These are phyloP conservation scores for Synergus japonicus DNA, from an alignment of 2,888 invertebrate genomes.

Conservation along the genomic window DNA sequence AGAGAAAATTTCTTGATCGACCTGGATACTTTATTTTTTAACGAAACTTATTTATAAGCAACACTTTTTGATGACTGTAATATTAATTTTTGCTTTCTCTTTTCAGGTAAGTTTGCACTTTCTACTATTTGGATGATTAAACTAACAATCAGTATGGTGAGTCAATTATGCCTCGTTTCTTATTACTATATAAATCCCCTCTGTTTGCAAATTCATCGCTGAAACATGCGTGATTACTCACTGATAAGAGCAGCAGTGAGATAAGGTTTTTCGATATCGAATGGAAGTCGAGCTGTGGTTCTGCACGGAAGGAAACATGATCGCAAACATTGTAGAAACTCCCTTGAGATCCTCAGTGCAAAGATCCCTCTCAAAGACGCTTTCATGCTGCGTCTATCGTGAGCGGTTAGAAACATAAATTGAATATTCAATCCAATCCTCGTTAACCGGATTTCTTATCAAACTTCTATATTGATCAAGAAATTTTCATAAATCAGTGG, in stretches of 20 bases:
- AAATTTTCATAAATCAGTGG: slow-evolving; percentile 12
- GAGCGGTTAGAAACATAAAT: slow-evolving; percentile 13
- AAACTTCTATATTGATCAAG: slow-evolving; percentile 14
- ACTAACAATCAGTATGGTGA: background rate
- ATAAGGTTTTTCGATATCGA: slow-evolving; percentile 27
- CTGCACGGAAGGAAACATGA: slow-evolving; percentile 19
- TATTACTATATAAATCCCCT: background rate
- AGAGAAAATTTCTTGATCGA: slow-evolving; percentile 18
- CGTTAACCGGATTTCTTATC: slow-evolving; percentile 20
- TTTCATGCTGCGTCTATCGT: background rate
- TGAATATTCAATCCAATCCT: background rate
- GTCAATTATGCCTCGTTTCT: slow-evolving; percentile 31
- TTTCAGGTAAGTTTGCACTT: slow-evolving; percentile 9
- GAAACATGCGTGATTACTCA: background rate
- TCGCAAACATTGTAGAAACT: background rate
- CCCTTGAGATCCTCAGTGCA: background rate
- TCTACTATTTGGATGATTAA: background rate
- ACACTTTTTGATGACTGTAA: background rate
- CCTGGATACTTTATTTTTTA: slow-evolving; percentile 32
- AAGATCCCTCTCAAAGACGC: background rate
- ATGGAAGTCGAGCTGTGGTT: slow-evolving; percentile 16
- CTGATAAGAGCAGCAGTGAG: slow-evolving; percentile 10
- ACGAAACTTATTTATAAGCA: background rate
- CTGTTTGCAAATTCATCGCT: background rate
- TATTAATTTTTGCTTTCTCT: background rate